phyloP scores from a whole-genome alignment of 1,140 invertebrate species.

The Theocolax elegans region DNA sequence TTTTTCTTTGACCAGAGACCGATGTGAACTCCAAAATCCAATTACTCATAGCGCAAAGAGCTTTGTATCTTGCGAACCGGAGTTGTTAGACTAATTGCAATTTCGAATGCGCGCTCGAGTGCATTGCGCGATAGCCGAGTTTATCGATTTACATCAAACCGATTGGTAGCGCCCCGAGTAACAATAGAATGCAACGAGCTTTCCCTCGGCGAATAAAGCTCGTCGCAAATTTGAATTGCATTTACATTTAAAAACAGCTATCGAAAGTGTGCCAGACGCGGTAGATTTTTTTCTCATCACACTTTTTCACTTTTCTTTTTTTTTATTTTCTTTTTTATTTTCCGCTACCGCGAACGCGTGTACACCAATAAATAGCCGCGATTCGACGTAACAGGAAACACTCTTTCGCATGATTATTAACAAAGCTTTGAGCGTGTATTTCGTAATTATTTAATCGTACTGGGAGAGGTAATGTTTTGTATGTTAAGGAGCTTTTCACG shows the following conservation, averaged over 20 bases:
- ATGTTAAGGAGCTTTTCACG: too few species aligned
- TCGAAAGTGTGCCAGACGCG: background rate
- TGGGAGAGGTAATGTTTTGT: too few species aligned
- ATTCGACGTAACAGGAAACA: background rate
- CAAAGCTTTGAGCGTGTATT: too few species aligned
- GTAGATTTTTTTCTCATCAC: background rate
- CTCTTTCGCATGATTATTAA: background rate
- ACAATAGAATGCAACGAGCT: conserved; percentile 8
- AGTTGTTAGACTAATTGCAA: conserved; percentile 40
- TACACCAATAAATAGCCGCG: too few species aligned
- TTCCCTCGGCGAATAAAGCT: background rate
- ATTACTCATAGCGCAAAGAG: conserved; percentile 33
- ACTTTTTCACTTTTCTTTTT: background rate
- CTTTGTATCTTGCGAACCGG: conserved; percentile 28
- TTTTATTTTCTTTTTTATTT: too few species aligned
- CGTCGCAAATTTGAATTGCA: too few species aligned
- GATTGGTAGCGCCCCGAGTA: conserved; percentile 17
- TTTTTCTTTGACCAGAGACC: background rate
- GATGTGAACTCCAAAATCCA: conserved; percentile 29
- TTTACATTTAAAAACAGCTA: conserved; percentile 17
- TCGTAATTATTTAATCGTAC: too few species aligned
- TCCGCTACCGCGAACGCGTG: too few species aligned
- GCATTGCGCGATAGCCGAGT: conserved; percentile 29
- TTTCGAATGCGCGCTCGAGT: conserved; percentile 34
- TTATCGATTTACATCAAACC: conserved; percentile 35